Evolutionary conservation across 2,797 vertebrate species (phyloP), one percentile per base, ranked within the genome.

Genomic region (Rhabdophis nuchalis): DNA sequence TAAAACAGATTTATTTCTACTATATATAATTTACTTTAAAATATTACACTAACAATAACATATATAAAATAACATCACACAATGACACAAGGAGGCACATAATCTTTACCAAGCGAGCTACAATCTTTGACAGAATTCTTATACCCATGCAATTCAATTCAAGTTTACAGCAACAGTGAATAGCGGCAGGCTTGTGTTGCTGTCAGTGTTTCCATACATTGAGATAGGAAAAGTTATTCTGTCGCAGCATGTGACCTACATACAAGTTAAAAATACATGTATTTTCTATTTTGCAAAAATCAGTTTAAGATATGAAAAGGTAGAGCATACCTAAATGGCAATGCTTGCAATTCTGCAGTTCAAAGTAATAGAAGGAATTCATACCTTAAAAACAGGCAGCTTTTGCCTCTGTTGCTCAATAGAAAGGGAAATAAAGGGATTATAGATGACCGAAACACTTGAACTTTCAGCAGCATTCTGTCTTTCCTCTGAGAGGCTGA

Each of bases 381-480:
- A 11, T 97, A 99, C 99, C 99, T 99, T 99, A 96, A 99, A 99
- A 92, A 99, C 98, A 0, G 99, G 99, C 56, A 99, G 98, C 91
- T 99, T 99, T 98, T 99, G 99, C 77, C 99, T 98, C 93, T 99
- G 99, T 56, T 99, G 99, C 95, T 99, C 99, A 91, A 99, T 98
- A 53, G 99, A 99, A 90, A 99, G 98, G 12, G 99, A 97, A 18
- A 98, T 98, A 94, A 99, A 97, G 25, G 99, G 99, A 94, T 99
- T 99, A 96, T 98, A 99, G 96, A 99, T 96, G 93, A 99, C 50
- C 0, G 98, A 97, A 54, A 98, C 97, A 18, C 97, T 97, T 0
- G 97, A 97, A 90, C 98, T 98, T 97, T 99, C 99, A 0, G 98
- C 95, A 92, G 98, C 97, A 91, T 98, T 98, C 91, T 99, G 98